Percentiles rank a stretch among this genome's conserved stretches.
Conservation (phyloP, 2,797 vertebrate genomes). For the Pseudotriccus pelzelni region DNA sequence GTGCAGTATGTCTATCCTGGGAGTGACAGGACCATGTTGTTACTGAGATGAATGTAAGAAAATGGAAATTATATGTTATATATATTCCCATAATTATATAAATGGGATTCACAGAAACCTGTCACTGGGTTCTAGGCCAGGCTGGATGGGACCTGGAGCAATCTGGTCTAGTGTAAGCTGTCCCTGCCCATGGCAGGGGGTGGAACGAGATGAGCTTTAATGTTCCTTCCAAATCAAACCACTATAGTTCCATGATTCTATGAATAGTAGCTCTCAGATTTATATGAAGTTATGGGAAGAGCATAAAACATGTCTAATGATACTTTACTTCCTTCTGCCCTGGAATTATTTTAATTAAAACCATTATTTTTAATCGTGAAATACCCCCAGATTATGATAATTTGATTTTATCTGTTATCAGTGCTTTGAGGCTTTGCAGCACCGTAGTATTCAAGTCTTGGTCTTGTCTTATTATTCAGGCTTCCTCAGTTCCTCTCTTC, state of each 20-base stretch:
- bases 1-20: background rate
- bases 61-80: background rate
- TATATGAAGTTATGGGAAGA: background rate
- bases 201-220: background rate
- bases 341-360: constrained; percentile 44
- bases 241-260: background rate
- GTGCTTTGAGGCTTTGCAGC: constrained; percentile 11
- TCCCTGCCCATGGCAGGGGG: background rate
- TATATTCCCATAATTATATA: background rate
- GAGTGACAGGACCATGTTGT: fast-evolving
- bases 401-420: constrained; percentile 41
- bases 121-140: background rate
- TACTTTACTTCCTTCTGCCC: background rate
- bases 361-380: constrained; percentile 38
- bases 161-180: background rate
- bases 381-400: background rate
- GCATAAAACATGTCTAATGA: background rate
- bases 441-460: background rate
- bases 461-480: constrained; percentile 18
- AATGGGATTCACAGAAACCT: background rate
- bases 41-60: background rate
- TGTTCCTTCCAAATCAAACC: background rate
- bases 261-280: background rate
- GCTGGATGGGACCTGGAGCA: background rate
- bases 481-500: background rate